Evolutionary conservation across 1,140 invertebrate genomes (phyloP).

Genomic region (Bombus pyrosoma): DNA sequence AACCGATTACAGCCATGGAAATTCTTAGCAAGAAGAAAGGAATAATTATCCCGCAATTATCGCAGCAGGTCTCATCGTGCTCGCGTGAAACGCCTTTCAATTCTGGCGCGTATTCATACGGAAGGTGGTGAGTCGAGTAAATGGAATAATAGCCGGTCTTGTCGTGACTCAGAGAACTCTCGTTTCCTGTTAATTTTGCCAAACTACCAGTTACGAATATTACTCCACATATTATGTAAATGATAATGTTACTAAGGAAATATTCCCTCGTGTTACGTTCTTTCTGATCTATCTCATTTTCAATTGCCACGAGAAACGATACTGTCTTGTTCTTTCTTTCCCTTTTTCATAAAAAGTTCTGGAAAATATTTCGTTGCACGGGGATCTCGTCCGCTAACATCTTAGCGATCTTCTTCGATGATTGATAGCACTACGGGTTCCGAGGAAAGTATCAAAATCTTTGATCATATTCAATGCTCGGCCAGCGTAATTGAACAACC

Average conservation of each 20-base stretch:
- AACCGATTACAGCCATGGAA: conserved; percentile 49
- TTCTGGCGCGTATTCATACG: conserved; percentile 21
- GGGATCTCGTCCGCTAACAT: too few relatives aligned
- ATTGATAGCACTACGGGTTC: too few relatives aligned
- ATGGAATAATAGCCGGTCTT: conserved; percentile 39
- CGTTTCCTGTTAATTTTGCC: conserved; percentile 37
- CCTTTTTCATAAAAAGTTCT: too few relatives aligned
- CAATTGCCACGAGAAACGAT: not conserved
- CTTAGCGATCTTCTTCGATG: too few relatives aligned
- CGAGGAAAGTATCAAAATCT: too few relatives aligned
- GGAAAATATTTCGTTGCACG: too few relatives aligned
- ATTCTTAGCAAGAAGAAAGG: conserved; percentile 54
- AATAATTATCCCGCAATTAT: conserved; percentile 67
- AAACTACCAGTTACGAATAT: conserved; percentile 8
- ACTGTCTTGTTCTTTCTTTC: too few relatives aligned
- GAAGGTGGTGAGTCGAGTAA: conserved; percentile 22
- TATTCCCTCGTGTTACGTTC: not conserved
- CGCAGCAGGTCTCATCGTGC: conserved; percentile 39
- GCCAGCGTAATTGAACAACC: too few relatives aligned
- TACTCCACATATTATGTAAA: conserved; percentile 13
- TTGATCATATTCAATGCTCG: too few relatives aligned
- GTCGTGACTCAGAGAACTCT: not conserved
- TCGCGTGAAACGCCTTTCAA: conserved; percentile 21
- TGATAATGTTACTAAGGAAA: not conserved
- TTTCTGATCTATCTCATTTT: not conserved